Evolutionary conservation across 35 echinoderm and acorn worm species (phyloP).

Genomic region (Ophiothrix spiculata): DNA sequence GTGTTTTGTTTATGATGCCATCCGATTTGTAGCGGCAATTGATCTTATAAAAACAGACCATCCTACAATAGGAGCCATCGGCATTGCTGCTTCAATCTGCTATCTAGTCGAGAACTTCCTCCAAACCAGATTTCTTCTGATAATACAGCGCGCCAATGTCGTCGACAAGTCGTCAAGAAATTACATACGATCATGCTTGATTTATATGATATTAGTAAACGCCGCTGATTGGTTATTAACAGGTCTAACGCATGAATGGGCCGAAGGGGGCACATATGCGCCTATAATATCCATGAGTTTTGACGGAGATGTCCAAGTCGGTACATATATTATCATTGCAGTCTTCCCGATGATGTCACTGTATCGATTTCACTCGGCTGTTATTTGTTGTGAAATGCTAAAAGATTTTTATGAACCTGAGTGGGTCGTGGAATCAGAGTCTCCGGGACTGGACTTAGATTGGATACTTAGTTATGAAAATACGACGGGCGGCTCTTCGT

Average conservation of each 20-base stretch:
- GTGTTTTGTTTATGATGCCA: neutral
- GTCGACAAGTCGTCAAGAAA: neutral
- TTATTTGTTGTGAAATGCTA: neutral
- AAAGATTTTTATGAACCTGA: no score
- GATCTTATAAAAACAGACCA: neutral
- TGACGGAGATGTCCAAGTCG: neutral
- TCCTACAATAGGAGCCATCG: neutral
- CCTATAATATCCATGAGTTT: neutral
- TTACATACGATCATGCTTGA: neutral
- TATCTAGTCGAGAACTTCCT: neutral
- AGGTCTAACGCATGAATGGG: slow-evolving; percentile 1
- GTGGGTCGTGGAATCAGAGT: no score
- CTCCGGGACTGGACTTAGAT: no score
- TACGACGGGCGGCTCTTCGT: no score
- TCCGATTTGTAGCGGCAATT: neutral
- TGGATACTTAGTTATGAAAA: no score
- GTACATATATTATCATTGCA: neutral
- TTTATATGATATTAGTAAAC: neutral
- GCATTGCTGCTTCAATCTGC: neutral
- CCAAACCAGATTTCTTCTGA: neutral
- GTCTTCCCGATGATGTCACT: neutral
- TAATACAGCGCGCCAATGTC: neutral
- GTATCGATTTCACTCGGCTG: neutral
- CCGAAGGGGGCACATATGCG: neutral
- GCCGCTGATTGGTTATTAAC: neutral